Conservation (phyloP, 2,888 invertebrate genomes). For the Teinopalpus imperialis region DNA sequence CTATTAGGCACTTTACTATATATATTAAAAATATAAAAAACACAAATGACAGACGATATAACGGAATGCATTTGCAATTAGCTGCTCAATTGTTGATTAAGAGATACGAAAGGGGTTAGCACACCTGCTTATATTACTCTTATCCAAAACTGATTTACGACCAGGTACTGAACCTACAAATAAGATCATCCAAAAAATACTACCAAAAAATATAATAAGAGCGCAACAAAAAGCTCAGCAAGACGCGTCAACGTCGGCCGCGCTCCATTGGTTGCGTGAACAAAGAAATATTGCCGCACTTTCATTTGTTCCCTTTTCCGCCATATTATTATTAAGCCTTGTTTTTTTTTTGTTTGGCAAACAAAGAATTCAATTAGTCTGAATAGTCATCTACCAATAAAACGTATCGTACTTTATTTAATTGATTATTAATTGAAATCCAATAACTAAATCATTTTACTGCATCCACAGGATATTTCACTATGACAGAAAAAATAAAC, state of each 20-base stretch:
- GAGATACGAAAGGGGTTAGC: constrained; percentile 60
- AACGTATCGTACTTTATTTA: not conserved
- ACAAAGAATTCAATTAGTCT: constrained; percentile 19
- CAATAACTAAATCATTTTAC: not conserved
- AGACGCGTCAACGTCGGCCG: constrained; percentile 67
- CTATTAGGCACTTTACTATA: not conserved
- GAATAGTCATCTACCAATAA: constrained; percentile 7
- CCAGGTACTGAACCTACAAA: constrained; percentile 76
- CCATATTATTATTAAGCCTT: constrained; percentile 37
- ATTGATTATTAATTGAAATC: not conserved
- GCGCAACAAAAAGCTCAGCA: constrained; percentile 70
- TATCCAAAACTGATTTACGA: constrained; percentile 73
- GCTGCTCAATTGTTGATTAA: constrained; percentile 8
- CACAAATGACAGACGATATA: constrained; percentile 21
- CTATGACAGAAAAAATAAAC: constrained; percentile 43
- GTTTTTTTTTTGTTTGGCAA: constrained; percentile 11
- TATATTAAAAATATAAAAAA: constrained; percentile 1
- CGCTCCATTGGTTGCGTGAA: constrained; percentile 71
- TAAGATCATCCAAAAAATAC: constrained; percentile 74
- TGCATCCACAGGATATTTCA: too few species aligned
- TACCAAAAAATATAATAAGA: constrained; percentile 77
- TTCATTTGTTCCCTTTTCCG: constrained; percentile 57
- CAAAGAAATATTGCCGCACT: constrained; percentile 75
- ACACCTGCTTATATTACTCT: constrained; percentile 71
- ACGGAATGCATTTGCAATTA: constrained; percentile 5